Conservation (phyloP, 2,888 invertebrate species). For the Andrena bicolor region DNA sequence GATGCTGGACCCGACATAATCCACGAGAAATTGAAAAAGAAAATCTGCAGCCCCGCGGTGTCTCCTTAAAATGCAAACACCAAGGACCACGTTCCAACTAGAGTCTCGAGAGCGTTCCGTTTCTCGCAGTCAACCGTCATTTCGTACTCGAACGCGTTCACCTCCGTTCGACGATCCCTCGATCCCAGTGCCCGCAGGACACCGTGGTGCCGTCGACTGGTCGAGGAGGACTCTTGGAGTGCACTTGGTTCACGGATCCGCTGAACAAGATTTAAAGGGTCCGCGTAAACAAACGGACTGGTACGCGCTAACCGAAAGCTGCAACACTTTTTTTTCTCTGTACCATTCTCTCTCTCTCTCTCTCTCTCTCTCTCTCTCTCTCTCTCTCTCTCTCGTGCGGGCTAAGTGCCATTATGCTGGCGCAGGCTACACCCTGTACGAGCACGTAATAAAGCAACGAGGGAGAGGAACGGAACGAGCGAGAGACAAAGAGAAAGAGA, state of each 20-base stretch:
- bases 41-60: not conserved
- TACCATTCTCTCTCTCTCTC: slow-evolving; percentile 35
- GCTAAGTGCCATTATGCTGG: slow-evolving; percentile 82
- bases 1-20: too few species aligned
- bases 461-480: slow-evolving; percentile 48
- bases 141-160: slow-evolving; percentile 45
- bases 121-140: slow-evolving; percentile 14
- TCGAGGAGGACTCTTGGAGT: slow-evolving; percentile 31
- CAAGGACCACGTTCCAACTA: not conserved
- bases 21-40: too few species aligned
- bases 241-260: slow-evolving; percentile 48
- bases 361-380: slow-evolving; percentile 56
- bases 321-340: slow-evolving; percentile 74
- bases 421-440: slow-evolving; percentile 77
- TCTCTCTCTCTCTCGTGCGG: slow-evolving; percentile 53
- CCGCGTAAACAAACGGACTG: slow-evolving; percentile 68
- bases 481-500: slow-evolving; percentile 56
- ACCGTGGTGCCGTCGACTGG: slow-evolving; percentile 10
- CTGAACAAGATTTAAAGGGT: slow-evolving; percentile 66
- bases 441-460: slow-evolving; percentile 78
- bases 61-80: not conserved
- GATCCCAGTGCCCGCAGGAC: slow-evolving; percentile 59
- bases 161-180: slow-evolving; percentile 35
- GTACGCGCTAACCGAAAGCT: slow-evolving; percentile 73
- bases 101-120: slow-evolving; percentile 8